Base-by-base conservation (phyloP, 2,113 vertebrate genomes). In the Trinectes maculatus region DNA sequence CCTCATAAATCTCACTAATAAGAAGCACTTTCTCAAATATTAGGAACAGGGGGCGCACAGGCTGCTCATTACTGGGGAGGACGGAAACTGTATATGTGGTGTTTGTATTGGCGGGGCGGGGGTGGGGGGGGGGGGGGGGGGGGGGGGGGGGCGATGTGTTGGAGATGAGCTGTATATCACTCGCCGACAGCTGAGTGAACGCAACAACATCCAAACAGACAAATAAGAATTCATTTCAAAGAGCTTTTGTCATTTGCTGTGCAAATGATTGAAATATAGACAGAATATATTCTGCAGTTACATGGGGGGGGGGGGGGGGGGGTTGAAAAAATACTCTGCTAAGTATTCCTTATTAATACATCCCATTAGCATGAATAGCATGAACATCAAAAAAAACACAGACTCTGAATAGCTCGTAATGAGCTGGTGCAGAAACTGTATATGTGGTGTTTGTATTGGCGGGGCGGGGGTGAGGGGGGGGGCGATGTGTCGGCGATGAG, bases 1-100 rank as follows among this genome's bases (percentile, higher is more conserved):
- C 52, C 19, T 72, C 85, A 87, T 92, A 90, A 90, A 92, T 92
- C 87, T 91, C 67, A 49, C 84, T 90, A 84, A 86, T 85, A 86
- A 91, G 74, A 83, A 80, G 80, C 75, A 39, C 82, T 74, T 74
- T 39, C 71, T 86, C 65, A 68, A 77, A 86, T 36, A 77, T 56
- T 58, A 79, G 73, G 40, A 75, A 83, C 66, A 68, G 13, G n/a
- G n/a, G 39, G 48, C 49, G 9, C 61, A 18, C 74, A 58, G 43
- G 69, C 39, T 22, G 69, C 58, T 66, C 68, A 18, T 73, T 79
- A 74, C 76, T 66, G 55, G 59, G 73, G 44, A 47, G 71, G 63
- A 81, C 31, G 63, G 82, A 67, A 79, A 77, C n/a, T n/a, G n/a
- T n/a, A 70, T 59, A 58, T 70, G n/a, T 72, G 44, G 55, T 51